Percentiles rank a stretch among this genome's conserved stretches.
These are phyloP conservation scores for Heliothis subflexa DNA, from an alignment of 1,140 invertebrate species.

Conservation along the genomic window DNA sequence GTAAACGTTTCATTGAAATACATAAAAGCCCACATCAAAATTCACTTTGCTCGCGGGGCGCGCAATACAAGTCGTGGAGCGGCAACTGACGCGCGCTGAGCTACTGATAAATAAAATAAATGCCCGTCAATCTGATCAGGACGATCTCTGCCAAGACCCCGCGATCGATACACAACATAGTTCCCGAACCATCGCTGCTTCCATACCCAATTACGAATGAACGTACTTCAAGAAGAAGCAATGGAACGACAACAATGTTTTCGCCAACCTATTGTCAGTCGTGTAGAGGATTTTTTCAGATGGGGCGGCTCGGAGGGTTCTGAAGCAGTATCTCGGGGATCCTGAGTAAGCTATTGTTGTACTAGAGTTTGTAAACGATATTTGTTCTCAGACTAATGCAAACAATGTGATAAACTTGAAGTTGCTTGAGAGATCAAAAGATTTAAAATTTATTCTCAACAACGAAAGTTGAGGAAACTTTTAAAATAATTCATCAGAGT, in stretches of 20 bases:
- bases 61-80: constrained; percentile 57
- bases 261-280: background rate
- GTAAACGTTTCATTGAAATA: constrained; percentile 64
- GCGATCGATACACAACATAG: constrained; percentile 4
- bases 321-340: constrained; percentile 40
- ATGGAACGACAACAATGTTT: constrained; percentile 4
- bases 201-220: background rate
- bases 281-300: constrained; percentile 34
- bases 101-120: constrained; percentile 62
- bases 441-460: constrained; percentile 40
- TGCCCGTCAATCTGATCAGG: constrained; percentile 55
- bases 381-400: constrained; percentile 31
- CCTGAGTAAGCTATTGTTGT: constrained; percentile 46
- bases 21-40: constrained; percentile 70
- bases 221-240: background rate
- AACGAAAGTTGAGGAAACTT: constrained; percentile 34
- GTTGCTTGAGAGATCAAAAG: constrained; percentile 34
- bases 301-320: constrained; percentile 19
- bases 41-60: constrained; percentile 65
- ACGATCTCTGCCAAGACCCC: constrained; percentile 18
- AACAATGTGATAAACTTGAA: constrained; percentile 38
- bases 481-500: constrained; percentile 41
- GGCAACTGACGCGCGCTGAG: constrained; percentile 50
- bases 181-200: constrained; percentile 31
- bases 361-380: constrained; percentile 38